A percentile compares a stretch with the other conserved stretches of the same genome.
Evolutionary conservation across 1,140 invertebrate species (phyloP).

Genomic region (Thalassaphorura encarpata): DNA sequence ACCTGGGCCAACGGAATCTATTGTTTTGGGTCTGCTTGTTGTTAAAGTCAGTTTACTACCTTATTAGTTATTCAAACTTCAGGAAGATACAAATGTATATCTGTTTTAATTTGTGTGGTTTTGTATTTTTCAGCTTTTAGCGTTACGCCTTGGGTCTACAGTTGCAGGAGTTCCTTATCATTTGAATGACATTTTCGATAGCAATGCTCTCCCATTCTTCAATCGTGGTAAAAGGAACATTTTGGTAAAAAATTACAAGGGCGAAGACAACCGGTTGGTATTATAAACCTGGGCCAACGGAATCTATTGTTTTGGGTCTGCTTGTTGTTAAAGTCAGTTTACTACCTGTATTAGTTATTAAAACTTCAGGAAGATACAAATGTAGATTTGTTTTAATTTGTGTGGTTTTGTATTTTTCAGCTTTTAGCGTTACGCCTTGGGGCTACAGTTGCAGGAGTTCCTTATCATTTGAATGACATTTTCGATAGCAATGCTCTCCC

Average conservation of each 20-base stretch:
- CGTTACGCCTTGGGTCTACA: conserved; percentile 12
- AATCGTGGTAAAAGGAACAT: no score
- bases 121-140: conserved; percentile 11
- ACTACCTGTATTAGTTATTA: no score
- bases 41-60: conserved; percentile 18
- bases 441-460: conserved; percentile 14
- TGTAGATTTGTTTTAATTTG: not conserved
- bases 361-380: not conserved
- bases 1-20: conserved; percentile 19
- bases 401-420: not conserved
- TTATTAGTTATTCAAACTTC: not conserved
- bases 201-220: no score
- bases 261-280: conserved; percentile 25
- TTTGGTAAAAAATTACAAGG: no score
- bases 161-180: conserved; percentile 23
- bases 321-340: conserved; percentile 18
- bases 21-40: conserved; percentile 20
- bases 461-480: conserved; percentile 27
- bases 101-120: not conserved
- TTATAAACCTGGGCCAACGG: conserved; percentile 21
- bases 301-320: conserved; percentile 20
- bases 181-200: conserved; percentile 26
- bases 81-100: not conserved
- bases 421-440: conserved; percentile 17
- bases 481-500: no score